A percentile compares a stretch with the other conserved stretches of the same genome.
These are phyloP conservation scores for Meriones unguiculatus DNA, from an alignment of 2,113 vertebrate genomes.

Conservation along the genomic window DNA sequence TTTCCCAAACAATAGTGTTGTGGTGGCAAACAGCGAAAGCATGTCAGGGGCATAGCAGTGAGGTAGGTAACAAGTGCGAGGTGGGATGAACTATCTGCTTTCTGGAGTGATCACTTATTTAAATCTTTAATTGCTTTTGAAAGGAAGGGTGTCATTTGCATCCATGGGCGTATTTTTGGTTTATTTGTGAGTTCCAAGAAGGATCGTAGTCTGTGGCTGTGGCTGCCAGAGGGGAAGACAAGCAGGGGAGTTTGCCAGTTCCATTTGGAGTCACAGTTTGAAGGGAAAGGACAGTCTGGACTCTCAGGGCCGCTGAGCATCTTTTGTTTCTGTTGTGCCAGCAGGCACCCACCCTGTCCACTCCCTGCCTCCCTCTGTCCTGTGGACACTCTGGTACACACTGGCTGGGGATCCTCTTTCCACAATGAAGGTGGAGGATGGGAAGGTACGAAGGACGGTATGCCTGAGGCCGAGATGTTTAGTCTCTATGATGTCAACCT, in stretches of 20 bases:
- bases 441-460: background rate
- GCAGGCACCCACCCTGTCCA: background rate
- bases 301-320: background rate
- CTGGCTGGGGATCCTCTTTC: background rate
- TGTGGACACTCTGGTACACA: background rate
- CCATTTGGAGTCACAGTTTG: background rate
- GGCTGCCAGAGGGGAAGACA: background rate
- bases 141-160: background rate
- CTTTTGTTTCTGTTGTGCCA: background rate
- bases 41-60: constrained; percentile 55
- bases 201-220: background rate
- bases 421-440: background rate
- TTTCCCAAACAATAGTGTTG: constrained; percentile 72
- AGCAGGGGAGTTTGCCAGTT: background rate
- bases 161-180: background rate
- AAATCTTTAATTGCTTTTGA: constrained; percentile 37
- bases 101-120: constrained; percentile 64
- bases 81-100: constrained; percentile 24
- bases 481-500: constrained; percentile 4
- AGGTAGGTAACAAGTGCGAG: constrained; percentile 44
- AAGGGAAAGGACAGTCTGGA: background rate
- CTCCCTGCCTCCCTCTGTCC: background rate
- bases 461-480: background rate
- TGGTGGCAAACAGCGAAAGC: constrained; percentile 65
- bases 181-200: background rate